Evolutionary conservation across 1,140 invertebrate genomes (phyloP).

Genomic region (Agraylea sexmaculata): DNA sequence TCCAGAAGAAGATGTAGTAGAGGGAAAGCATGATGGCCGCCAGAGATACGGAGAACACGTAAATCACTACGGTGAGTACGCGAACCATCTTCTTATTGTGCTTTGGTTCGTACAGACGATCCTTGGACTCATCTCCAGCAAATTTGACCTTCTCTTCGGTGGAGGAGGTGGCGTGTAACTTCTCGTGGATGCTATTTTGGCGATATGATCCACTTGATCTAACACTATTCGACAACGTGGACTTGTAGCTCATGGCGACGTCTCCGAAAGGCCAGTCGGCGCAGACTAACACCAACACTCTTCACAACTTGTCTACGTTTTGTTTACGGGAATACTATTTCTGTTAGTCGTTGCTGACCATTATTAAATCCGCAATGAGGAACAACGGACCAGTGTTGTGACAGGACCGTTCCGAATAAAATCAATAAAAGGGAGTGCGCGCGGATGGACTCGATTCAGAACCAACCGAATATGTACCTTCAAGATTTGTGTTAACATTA

Average conservation of each 20-base stretch:
- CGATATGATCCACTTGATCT: constrained; percentile 30
- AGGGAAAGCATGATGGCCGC: constrained; percentile 89
- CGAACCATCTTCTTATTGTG: constrained; percentile 78
- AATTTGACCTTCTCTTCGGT: constrained; percentile 51
- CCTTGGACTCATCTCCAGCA: constrained; percentile 66
- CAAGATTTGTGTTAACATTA: no score
- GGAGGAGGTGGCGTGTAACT: constrained; percentile 29
- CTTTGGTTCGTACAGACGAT: constrained; percentile 68
- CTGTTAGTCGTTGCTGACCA: constrained; percentile 35
- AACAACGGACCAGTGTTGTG: constrained; percentile 26
- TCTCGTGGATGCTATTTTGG: constrained; percentile 21
- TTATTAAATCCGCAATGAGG: constrained; percentile 32
- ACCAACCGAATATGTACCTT: no score
- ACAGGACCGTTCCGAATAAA: constrained; percentile 33
- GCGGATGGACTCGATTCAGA: no score
- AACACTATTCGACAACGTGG: constrained; percentile 33
- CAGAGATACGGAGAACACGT: constrained; percentile 88
- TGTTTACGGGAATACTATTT: constrained; percentile 25
- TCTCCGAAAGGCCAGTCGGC: constrained; percentile 24
- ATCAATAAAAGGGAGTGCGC: no score
- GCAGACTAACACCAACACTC: no score
- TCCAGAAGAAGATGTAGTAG: constrained; percentile 94
- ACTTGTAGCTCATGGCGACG: constrained; percentile 32
- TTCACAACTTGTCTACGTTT: no score
- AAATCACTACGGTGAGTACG: constrained; percentile 90